Evolutionary conservation across 2,888 invertebrate genomes (phyloP).

Genomic region (Meiosimyza platycephala): DNA sequence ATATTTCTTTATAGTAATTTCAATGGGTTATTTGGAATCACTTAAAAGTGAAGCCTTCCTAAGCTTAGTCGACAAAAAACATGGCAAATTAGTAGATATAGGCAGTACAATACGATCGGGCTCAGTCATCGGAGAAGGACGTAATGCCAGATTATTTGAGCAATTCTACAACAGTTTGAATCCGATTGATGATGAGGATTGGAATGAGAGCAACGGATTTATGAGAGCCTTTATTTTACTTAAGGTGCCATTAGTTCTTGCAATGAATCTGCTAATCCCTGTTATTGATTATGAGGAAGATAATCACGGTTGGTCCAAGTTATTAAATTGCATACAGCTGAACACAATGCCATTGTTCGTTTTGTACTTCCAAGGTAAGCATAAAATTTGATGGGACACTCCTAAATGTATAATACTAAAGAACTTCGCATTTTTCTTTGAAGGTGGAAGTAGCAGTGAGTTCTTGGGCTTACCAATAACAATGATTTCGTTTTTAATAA

Average conservation of each 20-base stretch:
- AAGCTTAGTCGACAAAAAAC: no score
- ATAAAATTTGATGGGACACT: not conserved
- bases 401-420: no score
- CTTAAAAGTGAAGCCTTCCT: conserved; percentile 6
- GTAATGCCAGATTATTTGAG: conserved; percentile 27
- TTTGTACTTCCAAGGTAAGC: conserved; percentile 21
- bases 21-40: no score
- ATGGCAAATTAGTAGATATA: no score
- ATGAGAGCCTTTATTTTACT: conserved; percentile 45
- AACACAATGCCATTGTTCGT: conserved; percentile 35
- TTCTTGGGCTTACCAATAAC: no score
- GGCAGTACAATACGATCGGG: no score
- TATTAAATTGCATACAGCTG: conserved; percentile 41
- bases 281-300: conserved; percentile 41
- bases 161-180: conserved; percentile 46
- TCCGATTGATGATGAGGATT: conserved; percentile 42
- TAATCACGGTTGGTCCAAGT: conserved; percentile 46
- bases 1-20: no score
- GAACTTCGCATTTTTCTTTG: no score
- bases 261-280: conserved; percentile 68
- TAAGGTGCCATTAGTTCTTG: conserved; percentile 69
- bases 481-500: not conserved
- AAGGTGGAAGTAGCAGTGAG: no score
- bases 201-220: conserved; percentile 30
- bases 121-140: not conserved